phyloP scores from a whole-genome alignment of 2,888 invertebrate species.

The Hemithea aestivaria region DNA sequence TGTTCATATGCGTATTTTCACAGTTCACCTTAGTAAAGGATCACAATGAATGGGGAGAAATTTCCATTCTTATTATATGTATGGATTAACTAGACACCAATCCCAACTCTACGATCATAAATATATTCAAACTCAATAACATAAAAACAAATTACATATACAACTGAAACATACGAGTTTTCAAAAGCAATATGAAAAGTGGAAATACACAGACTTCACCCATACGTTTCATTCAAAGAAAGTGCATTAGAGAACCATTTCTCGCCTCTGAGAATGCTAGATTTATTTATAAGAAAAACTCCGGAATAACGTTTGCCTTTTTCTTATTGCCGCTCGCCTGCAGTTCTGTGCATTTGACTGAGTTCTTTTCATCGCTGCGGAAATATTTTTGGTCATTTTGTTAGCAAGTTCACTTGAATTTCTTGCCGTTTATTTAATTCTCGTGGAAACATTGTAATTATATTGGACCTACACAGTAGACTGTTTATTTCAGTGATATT shows the following conservation, averaged over 20 bases:
- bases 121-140: no score
- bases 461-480: no score
- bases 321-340: conserved; percentile 29
- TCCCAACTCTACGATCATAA: no score
- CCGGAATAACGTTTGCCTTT: conserved; percentile 25
- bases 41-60: no score
- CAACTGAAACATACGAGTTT: no score
- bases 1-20: no score
- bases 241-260: conserved; percentile 22
- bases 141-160: no score
- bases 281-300: conserved; percentile 45
- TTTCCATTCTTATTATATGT: no score
- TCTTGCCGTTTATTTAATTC: conserved; percentile 5
- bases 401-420: conserved; percentile 9
- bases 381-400: conserved; percentile 19
- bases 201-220: not conserved
- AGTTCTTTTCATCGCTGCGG: conserved; percentile 22
- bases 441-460: not conserved
- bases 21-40: no score
- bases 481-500: no score
- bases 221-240: not conserved
- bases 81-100: no score
- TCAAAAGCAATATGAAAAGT: no score
- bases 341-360: conserved; percentile 32
- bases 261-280: conserved; percentile 35